Evolutionary conservation across 2,888 invertebrate species (phyloP), one percentile per base, ranked within the genome.

Genomic region (Morpho achilles): DNA sequence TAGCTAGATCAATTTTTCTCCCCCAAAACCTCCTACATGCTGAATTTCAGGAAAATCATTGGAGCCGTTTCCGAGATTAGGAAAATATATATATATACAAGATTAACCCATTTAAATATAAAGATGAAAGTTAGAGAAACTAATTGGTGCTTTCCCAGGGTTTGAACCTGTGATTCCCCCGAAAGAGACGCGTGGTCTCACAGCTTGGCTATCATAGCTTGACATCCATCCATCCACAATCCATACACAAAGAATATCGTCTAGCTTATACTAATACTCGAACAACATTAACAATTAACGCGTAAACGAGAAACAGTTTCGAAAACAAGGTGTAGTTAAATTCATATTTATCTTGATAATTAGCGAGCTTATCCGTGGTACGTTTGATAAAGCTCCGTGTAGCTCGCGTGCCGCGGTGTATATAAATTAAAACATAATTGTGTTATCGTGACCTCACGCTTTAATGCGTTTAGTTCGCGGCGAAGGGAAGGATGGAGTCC

Each of bases 381-480:
- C 80, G 79, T 82, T 82, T 84, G 87, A 87, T 86, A 87, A 85
- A 76, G 82, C 80, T 83, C 82, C 86, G 84, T 87, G 85, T 83
- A 80, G 69, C 68, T 89, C 74, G 89, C 89, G 89, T 89, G 89
- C 81, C 82, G 77, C 70, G 76, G 77, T 77, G 84, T 75, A 85
- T 89, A 90, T 90, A 90, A 90, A 90, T 90, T 90, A 89, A 87
- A 88, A 87, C 83, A 82, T 90, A 90, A 90, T 90, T 89, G 89
- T 87, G 80, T 85, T 90, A 88, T 89, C 89, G 89, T 88, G 88
- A 87, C 87, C 85, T 80, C 80, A 80, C 80, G 82, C 80, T 80
- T 83, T 87, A 82, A 84, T 83, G 78, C 82, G 79, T 84, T 77
- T 74, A 75, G 72, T 73, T 69, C 67, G 69, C 70, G 75, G 75